phyloP scores from a whole-genome alignment of 2,113 vertebrate species.

The Rhinogobius similis region DNA sequence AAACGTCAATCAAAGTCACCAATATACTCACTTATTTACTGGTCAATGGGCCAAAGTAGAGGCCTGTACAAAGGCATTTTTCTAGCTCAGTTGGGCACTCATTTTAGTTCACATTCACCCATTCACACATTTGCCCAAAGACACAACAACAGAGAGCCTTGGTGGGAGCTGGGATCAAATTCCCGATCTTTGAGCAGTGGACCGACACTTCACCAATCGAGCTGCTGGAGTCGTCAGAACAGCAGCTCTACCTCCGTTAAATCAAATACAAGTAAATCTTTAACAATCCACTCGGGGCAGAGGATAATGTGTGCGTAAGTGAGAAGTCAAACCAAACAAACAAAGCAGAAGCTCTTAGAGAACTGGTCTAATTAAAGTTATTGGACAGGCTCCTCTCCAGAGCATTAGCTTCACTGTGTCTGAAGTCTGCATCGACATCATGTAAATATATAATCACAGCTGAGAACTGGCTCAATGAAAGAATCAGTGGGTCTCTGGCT shows the following conservation, averaged over 20 bases:
- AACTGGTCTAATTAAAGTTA: slow-evolving; percentile 25
- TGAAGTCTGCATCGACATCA: slow-evolving; percentile 40
- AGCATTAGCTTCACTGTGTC: slow-evolving; percentile 18
- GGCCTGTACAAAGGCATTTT: no score
- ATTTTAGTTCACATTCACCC: no score
- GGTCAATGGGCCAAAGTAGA: no score
- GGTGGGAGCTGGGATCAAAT: neutral
- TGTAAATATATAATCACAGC: slow-evolving; percentile 51
- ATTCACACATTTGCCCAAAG: no score
- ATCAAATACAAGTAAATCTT: slow-evolving; percentile 1
- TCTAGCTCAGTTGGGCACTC: no score
- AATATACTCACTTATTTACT: no score
- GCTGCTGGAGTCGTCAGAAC: no score
- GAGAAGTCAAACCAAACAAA: slow-evolving; percentile 2
- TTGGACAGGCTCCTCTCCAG: slow-evolving; percentile 34
- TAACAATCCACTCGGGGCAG: neutral
- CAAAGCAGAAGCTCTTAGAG: slow-evolving; percentile 29
- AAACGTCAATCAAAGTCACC: no score
- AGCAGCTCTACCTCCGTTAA: neutral
- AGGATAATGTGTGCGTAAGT: no score
- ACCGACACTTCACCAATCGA: neutral
- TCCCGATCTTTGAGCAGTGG: neutral
- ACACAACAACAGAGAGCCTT: no score
- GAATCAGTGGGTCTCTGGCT: slow-evolving; percentile 19
- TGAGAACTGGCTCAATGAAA: slow-evolving; percentile 3